These are phyloP conservation scores for Latrodectus elegans DNA, from an alignment of 2,888 invertebrate species.

Conservation along the genomic window DNA sequence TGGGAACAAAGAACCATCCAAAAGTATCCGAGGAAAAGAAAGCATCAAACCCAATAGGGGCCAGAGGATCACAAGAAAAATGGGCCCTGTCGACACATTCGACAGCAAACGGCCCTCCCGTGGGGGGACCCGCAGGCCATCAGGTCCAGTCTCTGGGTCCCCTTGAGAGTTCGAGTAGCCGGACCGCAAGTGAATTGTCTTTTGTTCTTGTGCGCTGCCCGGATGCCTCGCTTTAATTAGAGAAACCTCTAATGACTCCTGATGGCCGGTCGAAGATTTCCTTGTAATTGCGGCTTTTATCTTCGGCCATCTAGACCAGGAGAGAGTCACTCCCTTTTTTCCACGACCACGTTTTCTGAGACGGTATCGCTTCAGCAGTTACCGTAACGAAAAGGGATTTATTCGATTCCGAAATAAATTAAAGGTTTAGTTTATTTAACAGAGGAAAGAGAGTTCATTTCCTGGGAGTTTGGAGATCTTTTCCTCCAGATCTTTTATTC, in stretches of 20 bases:
- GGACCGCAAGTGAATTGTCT: constrained; percentile 60
- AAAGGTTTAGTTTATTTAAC: background rate
- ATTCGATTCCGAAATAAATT: background rate
- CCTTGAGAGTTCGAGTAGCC: constrained; percentile 25
- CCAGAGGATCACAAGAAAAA: constrained; percentile 53
- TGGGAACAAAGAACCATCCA: constrained; percentile 47
- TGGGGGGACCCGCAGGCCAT: constrained; percentile 20
- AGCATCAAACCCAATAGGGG: constrained; percentile 34
- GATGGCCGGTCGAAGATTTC: constrained; percentile 59
- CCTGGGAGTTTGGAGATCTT: no score
- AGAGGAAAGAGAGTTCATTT: no score
- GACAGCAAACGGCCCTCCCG: constrained; percentile 39
- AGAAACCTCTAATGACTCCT: constrained; percentile 61
- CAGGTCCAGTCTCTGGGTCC: constrained; percentile 1
- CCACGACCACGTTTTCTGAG: background rate
- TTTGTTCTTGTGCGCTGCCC: constrained; percentile 18
- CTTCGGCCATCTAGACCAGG: constrained; percentile 17
- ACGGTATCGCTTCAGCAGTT: background rate
- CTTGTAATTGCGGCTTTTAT: constrained; percentile 62
- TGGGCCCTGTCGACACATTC: constrained; percentile 57
- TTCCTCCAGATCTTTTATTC: no score
- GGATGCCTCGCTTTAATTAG: constrained; percentile 53
- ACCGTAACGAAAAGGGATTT: background rate
- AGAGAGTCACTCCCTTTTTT: background rate
- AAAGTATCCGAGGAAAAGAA: constrained; percentile 19